Conservation (phyloP, 2,888 invertebrate species). For the Clanis bilineata region DNA sequence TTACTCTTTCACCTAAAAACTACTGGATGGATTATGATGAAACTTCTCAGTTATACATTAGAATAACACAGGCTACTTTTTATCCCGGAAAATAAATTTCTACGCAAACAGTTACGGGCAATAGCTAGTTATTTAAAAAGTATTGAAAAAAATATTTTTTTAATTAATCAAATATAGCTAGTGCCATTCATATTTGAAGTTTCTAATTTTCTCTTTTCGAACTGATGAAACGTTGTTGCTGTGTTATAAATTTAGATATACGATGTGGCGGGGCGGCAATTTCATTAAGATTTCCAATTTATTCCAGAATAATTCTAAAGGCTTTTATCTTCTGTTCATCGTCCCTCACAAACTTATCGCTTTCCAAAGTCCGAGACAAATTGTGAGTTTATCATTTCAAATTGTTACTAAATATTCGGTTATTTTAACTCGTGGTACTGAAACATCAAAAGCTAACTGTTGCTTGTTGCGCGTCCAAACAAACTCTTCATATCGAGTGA, state of each 20-base stretch:
- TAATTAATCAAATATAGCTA: too few relatives aligned
- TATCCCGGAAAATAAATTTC: too few relatives aligned
- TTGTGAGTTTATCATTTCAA: slow-evolving; percentile 24
- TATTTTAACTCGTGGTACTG: too few relatives aligned
- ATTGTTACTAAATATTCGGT: neutral
- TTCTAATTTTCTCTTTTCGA: neutral
- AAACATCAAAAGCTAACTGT: neutral
- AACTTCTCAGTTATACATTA: too few relatives aligned
- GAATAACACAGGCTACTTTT: too few relatives aligned
- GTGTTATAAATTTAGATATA: neutral
- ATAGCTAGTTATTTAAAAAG: too few relatives aligned
- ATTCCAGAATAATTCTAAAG: slow-evolving; percentile 40
- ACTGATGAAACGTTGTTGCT: neutral
- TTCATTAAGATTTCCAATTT: slow-evolving; percentile 51
- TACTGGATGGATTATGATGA: too few relatives aligned
- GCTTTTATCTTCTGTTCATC: slow-evolving; percentile 44
- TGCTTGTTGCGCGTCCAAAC: neutral
- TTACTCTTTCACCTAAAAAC: too few relatives aligned
- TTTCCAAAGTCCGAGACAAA: slow-evolving; percentile 32
- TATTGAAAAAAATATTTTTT: too few relatives aligned
- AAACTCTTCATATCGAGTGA: too few relatives aligned
- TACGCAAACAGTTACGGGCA: too few relatives aligned
- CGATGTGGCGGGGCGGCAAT: slow-evolving; percentile 27
- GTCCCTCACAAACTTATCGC: slow-evolving; percentile 40
- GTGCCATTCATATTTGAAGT: neutral